Conservation (phyloP, 2,888 invertebrate genomes). For the Leptothorax acervorum region DNA sequence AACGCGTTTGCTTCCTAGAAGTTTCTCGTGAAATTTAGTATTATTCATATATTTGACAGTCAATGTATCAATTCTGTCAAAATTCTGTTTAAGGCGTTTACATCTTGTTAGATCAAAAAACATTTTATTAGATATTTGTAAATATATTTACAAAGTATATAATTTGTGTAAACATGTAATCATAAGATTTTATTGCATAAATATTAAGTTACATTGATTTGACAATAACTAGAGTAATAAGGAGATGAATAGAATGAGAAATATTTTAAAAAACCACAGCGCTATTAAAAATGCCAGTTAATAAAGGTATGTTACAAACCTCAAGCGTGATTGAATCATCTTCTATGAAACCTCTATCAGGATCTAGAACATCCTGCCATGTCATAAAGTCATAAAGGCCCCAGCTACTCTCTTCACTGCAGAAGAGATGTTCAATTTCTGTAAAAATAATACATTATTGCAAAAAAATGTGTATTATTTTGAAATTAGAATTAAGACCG, state of each 20-base stretch:
- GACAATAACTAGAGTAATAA: not conserved
- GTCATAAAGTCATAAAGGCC: slow-evolving; percentile 99
- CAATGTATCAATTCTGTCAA: not conserved
- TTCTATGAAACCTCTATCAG: slow-evolving; percentile 95
- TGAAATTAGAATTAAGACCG: not conserved
- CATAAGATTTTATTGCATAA: not conserved
- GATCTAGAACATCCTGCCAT: slow-evolving; percentile 97
- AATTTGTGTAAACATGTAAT: not conserved
- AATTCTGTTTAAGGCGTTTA: not conserved
- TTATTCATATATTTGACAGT: not conserved
- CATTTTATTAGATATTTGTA: not conserved
- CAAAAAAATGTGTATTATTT: not conserved
- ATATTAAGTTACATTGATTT: not conserved
- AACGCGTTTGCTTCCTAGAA: not conserved
- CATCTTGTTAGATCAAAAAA: not conserved
- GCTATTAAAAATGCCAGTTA: not conserved
- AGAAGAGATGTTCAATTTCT: slow-evolving; percentile 98
- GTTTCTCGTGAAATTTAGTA: not conserved
- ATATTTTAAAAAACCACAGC: not conserved
- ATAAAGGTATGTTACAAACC: slow-evolving; percentile 83
- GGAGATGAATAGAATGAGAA: not conserved
- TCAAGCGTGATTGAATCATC: slow-evolving; percentile 97
- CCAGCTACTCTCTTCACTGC: slow-evolving; percentile 97
- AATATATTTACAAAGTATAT: not conserved
- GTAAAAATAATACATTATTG: slow-evolving; percentile 56